Percentiles rank a stretch among this genome's conserved stretches.
phyloP scores from a whole-genome alignment of 2,113 vertebrate species.

The Solea senegalensis region DNA sequence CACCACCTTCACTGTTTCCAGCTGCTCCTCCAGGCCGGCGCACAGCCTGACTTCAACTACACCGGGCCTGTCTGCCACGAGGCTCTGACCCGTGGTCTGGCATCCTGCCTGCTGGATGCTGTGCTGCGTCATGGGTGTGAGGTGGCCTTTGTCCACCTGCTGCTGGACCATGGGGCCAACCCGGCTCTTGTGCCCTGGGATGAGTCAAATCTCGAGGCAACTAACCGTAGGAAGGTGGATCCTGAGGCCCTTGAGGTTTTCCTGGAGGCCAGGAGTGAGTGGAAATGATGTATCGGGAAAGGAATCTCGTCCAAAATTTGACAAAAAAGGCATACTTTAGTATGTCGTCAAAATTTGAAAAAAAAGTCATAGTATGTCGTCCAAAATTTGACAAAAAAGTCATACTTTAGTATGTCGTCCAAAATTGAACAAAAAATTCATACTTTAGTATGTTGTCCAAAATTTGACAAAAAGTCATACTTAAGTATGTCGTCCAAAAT shows the following conservation, averaged over 20 bases:
- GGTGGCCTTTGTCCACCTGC: slow-evolving; percentile 84
- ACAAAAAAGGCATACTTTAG: no score
- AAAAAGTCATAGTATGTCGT: no score
- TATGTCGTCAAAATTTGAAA: no score
- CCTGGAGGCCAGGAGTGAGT: slow-evolving; percentile 89
- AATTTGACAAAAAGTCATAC: no score
- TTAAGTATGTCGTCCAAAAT: no score
- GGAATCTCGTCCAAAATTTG: no score
- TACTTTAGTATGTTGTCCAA: no score
- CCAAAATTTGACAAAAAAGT: no score
- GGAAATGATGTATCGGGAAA: neutral
- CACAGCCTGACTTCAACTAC: slow-evolving; percentile 94
- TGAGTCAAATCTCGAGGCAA: slow-evolving; percentile 74
- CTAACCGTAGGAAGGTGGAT: slow-evolving; percentile 86
- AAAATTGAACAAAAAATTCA: no score
- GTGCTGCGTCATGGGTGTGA: slow-evolving; percentile 91
- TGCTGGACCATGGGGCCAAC: slow-evolving; percentile 91
- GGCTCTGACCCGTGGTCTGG: slow-evolving; percentile 85
- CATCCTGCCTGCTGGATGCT: slow-evolving; percentile 90
- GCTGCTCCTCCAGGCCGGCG: slow-evolving; percentile 90
- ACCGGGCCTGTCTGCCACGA: slow-evolving; percentile 86
- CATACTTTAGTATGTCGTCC: no score
- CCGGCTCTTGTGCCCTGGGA: slow-evolving; percentile 87
- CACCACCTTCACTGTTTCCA: slow-evolving; percentile 92
- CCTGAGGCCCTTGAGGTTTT: slow-evolving; percentile 86